Evolutionary conservation across 1,140 invertebrate genomes (phyloP).

Genomic region (Caenorhabditis elegans): WBcel235 BX284603.4:8302001-8302500

Average conservation of each 20-base stretch:
- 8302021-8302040: conserved; percentile 25
- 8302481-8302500: too few relatives aligned
- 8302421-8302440: too few relatives aligned
- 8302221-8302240: conserved; percentile 10
- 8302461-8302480: too few relatives aligned
- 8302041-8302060: conserved; percentile 85
- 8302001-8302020: neutral
- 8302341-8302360: neutral
- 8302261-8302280: neutral
- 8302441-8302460: too few relatives aligned
- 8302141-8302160: conserved; percentile 57
- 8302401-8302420: too few relatives aligned
- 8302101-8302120: conserved; percentile 76
- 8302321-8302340: neutral
- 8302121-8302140: conserved; percentile 54
- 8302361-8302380: too few relatives aligned
- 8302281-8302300: neutral
- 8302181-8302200: conserved; percentile 33
- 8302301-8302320: conserved; percentile 17
- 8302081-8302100: conserved; percentile 81
- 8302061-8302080: conserved; percentile 95
- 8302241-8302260: neutral
- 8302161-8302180: conserved; percentile 63
- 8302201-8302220: neutral
- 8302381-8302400: too few relatives aligned